These are phyloP conservation scores for Noctua pronuba DNA, from an alignment of 2,888 invertebrate species.

Conservation along the genomic window DNA sequence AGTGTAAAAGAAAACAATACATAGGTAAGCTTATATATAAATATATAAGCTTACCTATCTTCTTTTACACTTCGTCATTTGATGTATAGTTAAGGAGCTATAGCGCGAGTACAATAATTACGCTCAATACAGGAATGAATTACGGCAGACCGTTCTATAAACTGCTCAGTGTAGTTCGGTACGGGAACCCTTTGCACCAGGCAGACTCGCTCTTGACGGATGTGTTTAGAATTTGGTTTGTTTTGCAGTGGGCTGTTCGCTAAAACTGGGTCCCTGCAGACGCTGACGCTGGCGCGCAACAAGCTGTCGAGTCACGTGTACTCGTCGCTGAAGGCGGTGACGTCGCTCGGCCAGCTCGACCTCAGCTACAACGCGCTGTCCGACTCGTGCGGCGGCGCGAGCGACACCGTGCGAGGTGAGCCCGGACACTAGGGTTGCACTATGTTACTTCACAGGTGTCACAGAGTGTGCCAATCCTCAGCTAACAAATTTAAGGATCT, in stretches of 20 bases:
- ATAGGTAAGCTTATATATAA: too few species aligned
- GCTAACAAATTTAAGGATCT: too few species aligned
- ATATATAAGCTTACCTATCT: background rate
- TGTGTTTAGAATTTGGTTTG: background rate
- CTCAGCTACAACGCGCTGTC: slow-evolving; percentile 65
- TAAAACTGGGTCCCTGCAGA: slow-evolving; percentile 43
- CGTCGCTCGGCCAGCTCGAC: slow-evolving; percentile 52
- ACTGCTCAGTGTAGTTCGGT: background rate
- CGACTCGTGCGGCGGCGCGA: slow-evolving; percentile 65
- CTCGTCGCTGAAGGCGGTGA: slow-evolving; percentile 46
- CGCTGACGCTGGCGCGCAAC: slow-evolving; percentile 66
- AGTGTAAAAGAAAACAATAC: too few species aligned
- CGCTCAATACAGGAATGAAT: background rate
- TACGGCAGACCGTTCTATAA: background rate
- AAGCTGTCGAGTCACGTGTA: slow-evolving; percentile 46
- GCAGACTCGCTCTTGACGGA: background rate
- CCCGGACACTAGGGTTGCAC: too few species aligned
- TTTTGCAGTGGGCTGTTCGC: slow-evolving; percentile 65
- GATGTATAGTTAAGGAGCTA: too few species aligned
- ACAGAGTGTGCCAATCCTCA: too few species aligned
- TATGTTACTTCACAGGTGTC: too few species aligned
- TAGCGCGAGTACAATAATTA: background rate
- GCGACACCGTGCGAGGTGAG: slow-evolving; percentile 50
- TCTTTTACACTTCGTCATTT: too few species aligned
- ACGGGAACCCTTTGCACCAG: background rate